phyloP scores from a whole-genome alignment of 1,140 invertebrate species.

The Dryas iulia region DNA sequence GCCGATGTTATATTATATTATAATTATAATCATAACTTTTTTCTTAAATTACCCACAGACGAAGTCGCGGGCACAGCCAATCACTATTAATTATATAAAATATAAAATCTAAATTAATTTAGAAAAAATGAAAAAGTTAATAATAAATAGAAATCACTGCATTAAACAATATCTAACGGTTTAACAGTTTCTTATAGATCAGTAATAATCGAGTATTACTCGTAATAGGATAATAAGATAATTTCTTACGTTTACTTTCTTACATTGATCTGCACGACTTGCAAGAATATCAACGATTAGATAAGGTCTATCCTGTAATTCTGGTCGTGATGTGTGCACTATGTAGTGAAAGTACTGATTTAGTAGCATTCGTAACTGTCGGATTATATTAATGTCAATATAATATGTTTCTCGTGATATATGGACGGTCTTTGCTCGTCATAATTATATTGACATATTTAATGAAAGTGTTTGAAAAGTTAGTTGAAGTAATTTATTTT shows the following conservation, averaged over 20 bases:
- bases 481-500: not conserved
- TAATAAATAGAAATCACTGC: not conserved
- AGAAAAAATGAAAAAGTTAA: not conserved
- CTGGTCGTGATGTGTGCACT: conserved; percentile 22
- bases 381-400: conserved; percentile 27
- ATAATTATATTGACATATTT: not conserved
- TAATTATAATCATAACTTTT: too few relatives aligned
- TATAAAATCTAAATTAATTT: not conserved
- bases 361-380: conserved; percentile 22
- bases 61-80: too few relatives aligned
- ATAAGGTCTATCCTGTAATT: conserved; percentile 17
- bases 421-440: conserved; percentile 12
- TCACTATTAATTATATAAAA: too few relatives aligned
- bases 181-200: not conserved
- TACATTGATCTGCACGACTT: conserved; percentile 15
- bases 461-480: not conserved
- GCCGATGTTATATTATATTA: too few relatives aligned
- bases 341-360: conserved; percentile 24
- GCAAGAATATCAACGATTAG: conserved; percentile 15
- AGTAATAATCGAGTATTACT: not conserved
- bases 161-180: not conserved
- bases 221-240: conserved; percentile 10
- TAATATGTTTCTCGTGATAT: conserved; percentile 27
- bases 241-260: conserved; percentile 20
- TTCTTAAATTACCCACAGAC: too few relatives aligned